These are phyloP conservation scores for Diphyllodes magnificus DNA, from an alignment of 2,113 vertebrate species.

Conservation along the genomic window DNA sequence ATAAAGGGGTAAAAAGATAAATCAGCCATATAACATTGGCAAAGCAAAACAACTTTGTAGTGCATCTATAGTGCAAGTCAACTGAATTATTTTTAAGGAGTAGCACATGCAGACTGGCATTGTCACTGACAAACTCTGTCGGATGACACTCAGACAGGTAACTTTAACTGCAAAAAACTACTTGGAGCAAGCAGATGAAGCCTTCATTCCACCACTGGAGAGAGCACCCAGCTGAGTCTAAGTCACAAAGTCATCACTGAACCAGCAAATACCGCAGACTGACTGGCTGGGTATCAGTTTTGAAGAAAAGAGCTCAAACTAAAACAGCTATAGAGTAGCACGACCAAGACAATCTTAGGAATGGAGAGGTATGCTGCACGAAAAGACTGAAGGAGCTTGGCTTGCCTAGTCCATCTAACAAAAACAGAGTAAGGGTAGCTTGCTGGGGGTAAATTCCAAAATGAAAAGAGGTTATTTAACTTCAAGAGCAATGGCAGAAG, in stretches of 20 bases:
- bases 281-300: neutral
- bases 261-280: neutral
- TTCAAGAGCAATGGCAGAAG: neutral
- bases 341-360: neutral
- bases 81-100: neutral
- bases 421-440: neutral
- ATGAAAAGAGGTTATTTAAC: neutral
- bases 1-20: neutral
- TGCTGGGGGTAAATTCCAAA: neutral
- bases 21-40: neutral
- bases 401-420: neutral
- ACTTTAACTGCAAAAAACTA: neutral
- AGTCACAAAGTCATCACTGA: neutral
- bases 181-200: neutral
- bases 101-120: neutral
- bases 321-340: neutral
- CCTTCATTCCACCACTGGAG: neutral
- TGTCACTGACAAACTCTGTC: neutral
- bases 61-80: neutral
- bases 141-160: rapidly evolving
- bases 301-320: neutral
- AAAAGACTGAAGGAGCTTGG: neutral
- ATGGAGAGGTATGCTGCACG: neutral
- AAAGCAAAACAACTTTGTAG: neutral
- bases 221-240: neutral